phyloP scores from a whole-genome alignment of 1,140 invertebrate species.

The Archivesica marissinica region DNA sequence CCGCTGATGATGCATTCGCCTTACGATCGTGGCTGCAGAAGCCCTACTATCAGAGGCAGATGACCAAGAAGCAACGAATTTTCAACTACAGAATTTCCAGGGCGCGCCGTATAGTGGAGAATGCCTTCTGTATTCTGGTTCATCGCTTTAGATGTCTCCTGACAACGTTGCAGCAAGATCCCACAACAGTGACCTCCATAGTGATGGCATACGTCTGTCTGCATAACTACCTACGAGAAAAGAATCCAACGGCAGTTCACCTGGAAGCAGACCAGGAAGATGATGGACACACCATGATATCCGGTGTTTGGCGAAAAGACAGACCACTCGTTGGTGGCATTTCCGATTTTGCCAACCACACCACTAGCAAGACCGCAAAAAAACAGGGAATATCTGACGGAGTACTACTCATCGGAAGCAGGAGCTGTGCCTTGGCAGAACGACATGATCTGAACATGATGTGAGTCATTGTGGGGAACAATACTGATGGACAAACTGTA shows the following conservation, averaged over 20 bases:
- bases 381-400: constrained; percentile 55
- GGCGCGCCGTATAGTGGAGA: constrained; percentile 78
- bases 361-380: constrained; percentile 37
- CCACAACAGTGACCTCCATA: constrained; percentile 28
- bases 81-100: constrained; percentile 84
- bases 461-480: no score
- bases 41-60: constrained; percentile 73
- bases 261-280: constrained; percentile 10
- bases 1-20: constrained; percentile 74
- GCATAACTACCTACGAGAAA: constrained; percentile 53
- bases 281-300: constrained; percentile 15
- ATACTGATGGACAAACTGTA: no score
- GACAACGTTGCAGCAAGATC: constrained; percentile 7
- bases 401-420: constrained; percentile 46
- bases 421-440: constrained; percentile 49
- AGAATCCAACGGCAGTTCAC: constrained; percentile 40
- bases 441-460: no score
- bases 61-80: constrained; percentile 71
- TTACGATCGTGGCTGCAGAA: constrained; percentile 63
- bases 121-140: constrained; percentile 74
- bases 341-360: constrained; percentile 5
- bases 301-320: constrained; percentile 52
- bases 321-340: background rate
- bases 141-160: constrained; percentile 16
- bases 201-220: constrained; percentile 42